These are phyloP conservation scores for Nettapus auritus DNA, from an alignment of 2,113 vertebrate genomes.

Conservation along the genomic window DNA sequence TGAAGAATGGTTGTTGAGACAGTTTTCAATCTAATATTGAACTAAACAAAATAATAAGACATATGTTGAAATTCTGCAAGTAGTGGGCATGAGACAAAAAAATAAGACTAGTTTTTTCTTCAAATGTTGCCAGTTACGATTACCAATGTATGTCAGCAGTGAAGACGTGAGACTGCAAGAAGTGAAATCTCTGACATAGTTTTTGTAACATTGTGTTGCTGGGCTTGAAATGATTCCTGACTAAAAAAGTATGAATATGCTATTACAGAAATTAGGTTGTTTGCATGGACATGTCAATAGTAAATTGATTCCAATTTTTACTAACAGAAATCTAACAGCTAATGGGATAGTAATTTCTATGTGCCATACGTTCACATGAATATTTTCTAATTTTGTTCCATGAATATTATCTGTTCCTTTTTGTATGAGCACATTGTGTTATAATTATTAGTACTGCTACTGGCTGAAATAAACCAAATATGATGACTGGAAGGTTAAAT, in stretches of 20 bases:
- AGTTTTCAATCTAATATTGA: slow-evolving; percentile 39
- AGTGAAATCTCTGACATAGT: neutral
- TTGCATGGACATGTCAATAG: slow-evolving; percentile 7
- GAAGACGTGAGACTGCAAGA: neutral
- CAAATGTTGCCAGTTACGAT: neutral
- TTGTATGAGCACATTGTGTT: slow-evolving; percentile 51
- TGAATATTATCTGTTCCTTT: slow-evolving; percentile 54
- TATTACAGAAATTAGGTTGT: slow-evolving; percentile 8
- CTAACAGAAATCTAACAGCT: slow-evolving; percentile 40
- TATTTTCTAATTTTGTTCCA: slow-evolving; percentile 66
- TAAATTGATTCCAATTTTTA: slow-evolving; percentile 66
- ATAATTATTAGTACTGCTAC: slow-evolving; percentile 63
- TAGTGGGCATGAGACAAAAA: slow-evolving; percentile 34
- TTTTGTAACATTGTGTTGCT: neutral
- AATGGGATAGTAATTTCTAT: slow-evolving; percentile 65
- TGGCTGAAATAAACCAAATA: slow-evolving; percentile 63
- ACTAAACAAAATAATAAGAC: slow-evolving; percentile 46
- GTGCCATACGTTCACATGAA: slow-evolving; percentile 58
- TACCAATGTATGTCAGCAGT: neutral
- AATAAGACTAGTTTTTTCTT: slow-evolving; percentile 10
- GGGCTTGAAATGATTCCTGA: neutral
- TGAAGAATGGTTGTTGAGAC: slow-evolving; percentile 8
- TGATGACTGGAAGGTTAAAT: slow-evolving; percentile 67
- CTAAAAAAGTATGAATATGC: neutral
- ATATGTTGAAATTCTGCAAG: neutral